Base-by-base conservation (phyloP, 2,888 invertebrate genomes). In the Patella caerulea region DNA sequence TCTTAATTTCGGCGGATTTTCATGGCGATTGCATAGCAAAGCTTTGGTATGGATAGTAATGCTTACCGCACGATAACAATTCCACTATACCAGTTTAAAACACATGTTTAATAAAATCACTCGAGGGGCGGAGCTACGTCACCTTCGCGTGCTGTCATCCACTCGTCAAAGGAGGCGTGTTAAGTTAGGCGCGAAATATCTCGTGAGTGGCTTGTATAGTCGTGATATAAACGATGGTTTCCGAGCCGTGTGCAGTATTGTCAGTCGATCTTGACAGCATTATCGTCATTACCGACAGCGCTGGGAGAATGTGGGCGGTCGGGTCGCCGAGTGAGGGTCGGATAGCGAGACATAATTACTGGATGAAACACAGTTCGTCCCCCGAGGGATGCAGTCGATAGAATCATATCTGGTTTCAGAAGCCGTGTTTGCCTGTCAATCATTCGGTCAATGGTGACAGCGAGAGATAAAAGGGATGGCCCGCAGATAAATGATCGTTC, bases 101-200 rank as follows among this genome's bases (percentile, higher is more conserved):
- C 82, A 80, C 80, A 79, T 80, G 80, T 76, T 78, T 78, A 78
- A 79, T 79, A 81, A 80, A 73, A 74, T 77, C 74, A 45, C 55
- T 53, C 59, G 52, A 72, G 65, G 71, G 78, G 76, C 73, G 79
- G 78, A 75, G 79, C 78, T 75, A 65, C 24, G 75, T 59, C 24
- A 15, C 19, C 17, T 12, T 56, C n/a, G 74, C 71, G 69, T 53
- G 75, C 71, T 56, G 75, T 53, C 52, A 71, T 54, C 52, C 70
- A 70, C 70, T 52, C 53, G 54, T 52, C n/a, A 54, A 69, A 70
- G 70, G 53, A 29, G 75, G 75, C 70, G 75, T 19, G 71, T 70
- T 34, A 70, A 65, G 17, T 55, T 45, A 54, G 15, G 24, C 69
- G 70, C 34, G 71, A 70, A 54, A 55, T 12, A 24, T 19, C 19